Base-by-base conservation (phyloP, 2,113 vertebrate genomes). In the Chloebia gouldiae region DNA sequence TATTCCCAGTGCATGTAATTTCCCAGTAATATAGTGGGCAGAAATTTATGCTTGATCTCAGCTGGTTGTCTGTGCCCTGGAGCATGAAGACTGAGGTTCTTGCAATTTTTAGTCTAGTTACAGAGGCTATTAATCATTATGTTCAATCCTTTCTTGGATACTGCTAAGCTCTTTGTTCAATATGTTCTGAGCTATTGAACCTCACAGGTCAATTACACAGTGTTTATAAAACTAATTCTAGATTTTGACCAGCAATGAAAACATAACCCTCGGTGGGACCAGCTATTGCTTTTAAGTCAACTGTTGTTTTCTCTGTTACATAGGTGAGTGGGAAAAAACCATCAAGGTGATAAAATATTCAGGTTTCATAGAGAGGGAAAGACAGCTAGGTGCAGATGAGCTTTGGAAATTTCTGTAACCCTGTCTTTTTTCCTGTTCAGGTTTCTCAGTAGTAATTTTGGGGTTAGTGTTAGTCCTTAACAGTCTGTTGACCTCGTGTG, bases 211-310 rank as follows among this genome's bases (percentile, higher is more conserved):
- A 89, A 92, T 97, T 95, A 86, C 65, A 91, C 45, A 79, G 71
- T 91, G 91, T 95, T 95, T 95, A 93, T 93, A 95, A 91, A 95
- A 53, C 94, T 97, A 91, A 95, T 95, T 93, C 86, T 79, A 35
- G 54, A 68, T 95, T 95, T 93, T 92, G 86, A 84, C 86, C 93
- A 76, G n/a, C 60, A 91, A 20, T 78, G 64, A 86, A 95, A 95
- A 64, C 64, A 75, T 78, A 95, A 89, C 42, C 50, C 77, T 92
- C n/a, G 2, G 49, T 33, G 81, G 45, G 45, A 87, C 47, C 31
- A 65, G 16, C 17, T 87, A 69, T 76, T 79, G 73, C 85, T 96
- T 94, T 94, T 93, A 88, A 95, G 63, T 94, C 78, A 71, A 3
- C 70, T 50, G 37, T 71, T 91, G 28, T 95, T 95, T 71, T 69